phyloP scores from a whole-genome alignment of 2,888 invertebrate genomes.

The Yponomeuta plumbellus region DNA sequence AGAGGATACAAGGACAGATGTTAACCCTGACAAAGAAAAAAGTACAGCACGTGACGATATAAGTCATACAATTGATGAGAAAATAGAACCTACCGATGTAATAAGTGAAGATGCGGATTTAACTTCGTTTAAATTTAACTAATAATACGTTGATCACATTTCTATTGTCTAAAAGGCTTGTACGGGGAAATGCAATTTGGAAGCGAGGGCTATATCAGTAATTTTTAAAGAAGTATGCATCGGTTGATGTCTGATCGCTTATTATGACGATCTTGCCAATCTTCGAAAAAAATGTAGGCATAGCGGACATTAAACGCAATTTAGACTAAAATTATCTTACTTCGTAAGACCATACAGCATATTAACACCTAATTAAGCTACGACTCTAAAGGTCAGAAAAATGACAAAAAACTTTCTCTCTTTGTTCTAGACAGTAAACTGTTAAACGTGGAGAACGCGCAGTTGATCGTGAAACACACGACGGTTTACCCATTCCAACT shows the following conservation, averaged over 20 bases:
- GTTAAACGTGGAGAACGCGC: slow-evolving; percentile 44
- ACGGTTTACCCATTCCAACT: slow-evolving; percentile 63
- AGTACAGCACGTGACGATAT: not conserved
- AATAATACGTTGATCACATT: too few species aligned
- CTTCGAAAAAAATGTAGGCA: too few species aligned
- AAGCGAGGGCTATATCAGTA: too few species aligned
- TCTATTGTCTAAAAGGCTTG: too few species aligned
- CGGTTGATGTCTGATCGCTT: too few species aligned
- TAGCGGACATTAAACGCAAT: not conserved
- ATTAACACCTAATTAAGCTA: not conserved
- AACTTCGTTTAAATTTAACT: not conserved
- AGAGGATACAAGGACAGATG: not conserved
- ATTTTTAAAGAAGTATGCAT: too few species aligned
- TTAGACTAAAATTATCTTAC: not conserved
- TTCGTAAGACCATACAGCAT: not conserved
- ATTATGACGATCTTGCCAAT: too few species aligned
- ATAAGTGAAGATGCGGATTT: not conserved
- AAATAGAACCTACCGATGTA: not conserved
- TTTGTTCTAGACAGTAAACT: slow-evolving; percentile 58
- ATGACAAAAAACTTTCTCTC: slow-evolving; percentile 31
- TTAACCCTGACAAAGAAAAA: not conserved
- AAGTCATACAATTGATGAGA: not conserved
- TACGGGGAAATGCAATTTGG: too few species aligned
- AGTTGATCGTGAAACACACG: slow-evolving; percentile 56
- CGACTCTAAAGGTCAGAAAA: not conserved